These are phyloP conservation scores for Lagria hirta DNA, from an alignment of 2,888 invertebrate species.

Conservation along the genomic window DNA sequence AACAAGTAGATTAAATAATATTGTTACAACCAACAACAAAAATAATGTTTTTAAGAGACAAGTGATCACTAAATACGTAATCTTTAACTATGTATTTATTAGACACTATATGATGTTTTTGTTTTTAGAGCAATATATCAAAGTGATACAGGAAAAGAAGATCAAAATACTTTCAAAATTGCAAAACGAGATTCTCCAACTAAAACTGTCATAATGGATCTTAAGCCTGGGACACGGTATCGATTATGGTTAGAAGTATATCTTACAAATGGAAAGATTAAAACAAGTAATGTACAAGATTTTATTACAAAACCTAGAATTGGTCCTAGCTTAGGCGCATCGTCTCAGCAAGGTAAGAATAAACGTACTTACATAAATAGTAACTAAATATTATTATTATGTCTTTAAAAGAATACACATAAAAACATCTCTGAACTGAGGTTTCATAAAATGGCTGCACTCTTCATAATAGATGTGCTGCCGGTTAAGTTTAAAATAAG, in stretches of 20 bases:
- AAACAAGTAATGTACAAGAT: slow-evolving; percentile 86
- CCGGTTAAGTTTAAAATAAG: too few species aligned
- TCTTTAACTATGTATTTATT: too few species aligned
- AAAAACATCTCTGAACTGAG: background rate
- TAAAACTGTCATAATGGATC: slow-evolving; percentile 65
- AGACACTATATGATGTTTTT: too few species aligned
- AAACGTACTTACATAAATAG: slow-evolving; percentile 5
- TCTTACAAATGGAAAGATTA: slow-evolving; percentile 85
- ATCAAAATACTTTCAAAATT: slow-evolving; percentile 72
- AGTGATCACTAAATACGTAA: too few species aligned
- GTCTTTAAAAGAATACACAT: too few species aligned
- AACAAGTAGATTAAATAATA: too few species aligned
- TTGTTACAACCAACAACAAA: too few species aligned
- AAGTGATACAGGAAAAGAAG: slow-evolving; percentile 72
- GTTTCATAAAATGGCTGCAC: slow-evolving; percentile 8
- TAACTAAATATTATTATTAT: slow-evolving; percentile 4
- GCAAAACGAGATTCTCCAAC: slow-evolving; percentile 72
- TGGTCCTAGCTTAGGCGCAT: slow-evolving; percentile 55
- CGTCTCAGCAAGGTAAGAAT: slow-evolving; percentile 57
- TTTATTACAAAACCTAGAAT: slow-evolving; percentile 79
- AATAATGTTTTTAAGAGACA: too few species aligned
- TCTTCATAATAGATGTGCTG: too few species aligned
- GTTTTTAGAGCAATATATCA: slow-evolving; percentile 84
- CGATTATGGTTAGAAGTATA: slow-evolving; percentile 88
- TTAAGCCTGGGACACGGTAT: slow-evolving; percentile 80